These are phyloP conservation scores for Elmis aenea DNA, from an alignment of 2,888 invertebrate genomes.

Conservation along the genomic window DNA sequence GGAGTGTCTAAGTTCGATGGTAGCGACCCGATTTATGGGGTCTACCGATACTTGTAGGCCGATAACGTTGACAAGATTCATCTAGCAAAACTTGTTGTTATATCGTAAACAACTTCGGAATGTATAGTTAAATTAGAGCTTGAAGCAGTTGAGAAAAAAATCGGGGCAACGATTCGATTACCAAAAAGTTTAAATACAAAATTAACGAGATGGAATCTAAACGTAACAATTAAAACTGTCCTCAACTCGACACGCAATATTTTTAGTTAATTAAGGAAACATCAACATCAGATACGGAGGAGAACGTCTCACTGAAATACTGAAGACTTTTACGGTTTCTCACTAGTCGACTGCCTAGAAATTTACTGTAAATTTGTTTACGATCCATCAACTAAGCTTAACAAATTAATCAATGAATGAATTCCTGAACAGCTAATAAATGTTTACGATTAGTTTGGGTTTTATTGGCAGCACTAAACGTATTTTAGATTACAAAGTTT, in stretches of 20 bases:
- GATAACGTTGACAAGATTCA: constrained; percentile 37
- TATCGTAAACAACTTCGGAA: not conserved
- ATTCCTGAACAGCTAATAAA: constrained; percentile 10
- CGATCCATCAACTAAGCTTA: constrained; percentile 14
- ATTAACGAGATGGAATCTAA: too few species aligned
- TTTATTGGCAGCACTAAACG: constrained; percentile 15
- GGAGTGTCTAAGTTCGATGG: constrained; percentile 39
- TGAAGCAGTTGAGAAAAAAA: not conserved
- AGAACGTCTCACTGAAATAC: too few species aligned
- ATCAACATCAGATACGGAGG: constrained; percentile 8
- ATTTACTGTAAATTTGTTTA: constrained; percentile 15
- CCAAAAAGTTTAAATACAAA: too few species aligned
- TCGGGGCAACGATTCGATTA: too few species aligned
- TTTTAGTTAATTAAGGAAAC: constrained; percentile 9
- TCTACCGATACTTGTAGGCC: constrained; percentile 40
- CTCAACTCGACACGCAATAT: constrained; percentile 4
- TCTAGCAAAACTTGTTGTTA: constrained; percentile 4
- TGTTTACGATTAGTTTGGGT: constrained; percentile 10
- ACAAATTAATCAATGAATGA: constrained; percentile 18
- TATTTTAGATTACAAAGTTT: too few species aligned
- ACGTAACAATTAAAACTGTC: not conserved
- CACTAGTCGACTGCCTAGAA: too few species aligned
- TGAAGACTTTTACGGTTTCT: too few species aligned
- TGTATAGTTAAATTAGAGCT: too few species aligned
- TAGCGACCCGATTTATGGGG: constrained; percentile 42